Percentiles rank a stretch among this genome's conserved stretches.
Conservation (phyloP, 2,888 invertebrate genomes). For the Drosophila mercatorum region DNA sequence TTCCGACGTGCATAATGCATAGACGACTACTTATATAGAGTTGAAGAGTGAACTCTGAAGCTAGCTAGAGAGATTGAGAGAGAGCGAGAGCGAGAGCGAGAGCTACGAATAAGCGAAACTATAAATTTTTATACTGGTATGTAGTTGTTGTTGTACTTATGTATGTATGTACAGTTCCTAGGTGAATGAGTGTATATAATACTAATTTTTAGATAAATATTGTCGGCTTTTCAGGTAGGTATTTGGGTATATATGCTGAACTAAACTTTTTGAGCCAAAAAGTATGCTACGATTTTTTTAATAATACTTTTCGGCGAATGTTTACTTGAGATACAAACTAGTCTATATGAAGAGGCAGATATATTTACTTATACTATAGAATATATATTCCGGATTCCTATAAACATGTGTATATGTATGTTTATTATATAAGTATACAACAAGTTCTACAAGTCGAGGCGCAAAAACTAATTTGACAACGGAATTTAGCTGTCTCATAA, state of each 20-base stretch:
- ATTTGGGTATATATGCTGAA: background rate
- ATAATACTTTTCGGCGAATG: background rate
- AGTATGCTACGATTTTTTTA: background rate
- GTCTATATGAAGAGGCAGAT: background rate
- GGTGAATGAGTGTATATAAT: background rate
- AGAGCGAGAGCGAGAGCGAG: background rate
- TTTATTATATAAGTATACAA: background rate
- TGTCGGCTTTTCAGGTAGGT: too few species aligned
- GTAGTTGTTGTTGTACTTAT: slow-evolving; percentile 21
- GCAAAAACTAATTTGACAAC: background rate
- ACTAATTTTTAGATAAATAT: background rate
- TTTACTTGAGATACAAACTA: background rate
- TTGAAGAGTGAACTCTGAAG: background rate
- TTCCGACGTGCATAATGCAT: slow-evolving; percentile 25
- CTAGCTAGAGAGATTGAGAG: background rate
- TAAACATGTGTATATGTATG: background rate
- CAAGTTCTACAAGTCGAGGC: background rate
- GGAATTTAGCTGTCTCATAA: background rate
- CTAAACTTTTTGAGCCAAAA: background rate
- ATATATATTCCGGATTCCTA: background rate
- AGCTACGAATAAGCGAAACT: slow-evolving; percentile 27
- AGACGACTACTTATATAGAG: slow-evolving; percentile 1
- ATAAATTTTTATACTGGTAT: slow-evolving; percentile 16
- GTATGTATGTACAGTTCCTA: slow-evolving; percentile 22
- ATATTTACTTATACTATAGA: background rate